A percentile compares a stretch with the other conserved stretches of the same genome.
Evolutionary conservation across 2,113 vertebrate genomes (phyloP).

Genomic region (Macrotis lagotis): DNA sequence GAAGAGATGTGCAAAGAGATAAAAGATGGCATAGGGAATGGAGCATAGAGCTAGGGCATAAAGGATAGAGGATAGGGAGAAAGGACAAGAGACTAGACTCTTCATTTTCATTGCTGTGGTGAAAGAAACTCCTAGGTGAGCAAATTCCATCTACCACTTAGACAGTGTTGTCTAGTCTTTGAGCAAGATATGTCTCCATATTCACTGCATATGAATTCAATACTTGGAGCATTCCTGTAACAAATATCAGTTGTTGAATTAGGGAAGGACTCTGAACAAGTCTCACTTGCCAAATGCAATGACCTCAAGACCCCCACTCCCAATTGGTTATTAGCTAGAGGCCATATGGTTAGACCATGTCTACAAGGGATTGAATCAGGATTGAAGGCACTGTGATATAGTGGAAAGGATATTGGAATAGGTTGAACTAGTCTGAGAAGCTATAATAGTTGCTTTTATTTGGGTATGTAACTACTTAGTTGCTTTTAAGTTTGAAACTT

Average conservation of each 20-base stretch:
- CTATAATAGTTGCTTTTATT: not conserved
- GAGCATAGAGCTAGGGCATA: too few species aligned
- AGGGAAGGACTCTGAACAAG: not conserved
- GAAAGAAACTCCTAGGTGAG: not conserved
- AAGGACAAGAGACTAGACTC: not conserved
- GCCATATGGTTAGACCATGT: not conserved
- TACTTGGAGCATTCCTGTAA: not conserved
- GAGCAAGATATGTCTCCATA: not conserved
- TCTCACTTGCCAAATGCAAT: not conserved
- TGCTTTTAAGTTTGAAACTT: not conserved
- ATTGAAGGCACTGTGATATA: not conserved
- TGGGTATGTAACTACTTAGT: not conserved
- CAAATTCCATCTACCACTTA: not conserved
- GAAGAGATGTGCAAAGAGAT: not conserved
- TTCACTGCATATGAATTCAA: too few species aligned
- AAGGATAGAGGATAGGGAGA: too few species aligned
- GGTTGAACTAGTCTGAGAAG: not conserved
- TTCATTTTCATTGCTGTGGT: not conserved
- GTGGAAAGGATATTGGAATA: not conserved
- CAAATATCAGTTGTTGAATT: not conserved
- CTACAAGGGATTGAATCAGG: not conserved
- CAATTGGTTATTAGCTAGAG: not conserved
- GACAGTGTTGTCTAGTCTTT: not conserved
- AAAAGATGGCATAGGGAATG: not conserved
- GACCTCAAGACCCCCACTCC: not conserved